These are phyloP conservation scores for Calephelis perditalis DNA, from an alignment of 2,888 invertebrate species.

Conservation along the genomic window DNA sequence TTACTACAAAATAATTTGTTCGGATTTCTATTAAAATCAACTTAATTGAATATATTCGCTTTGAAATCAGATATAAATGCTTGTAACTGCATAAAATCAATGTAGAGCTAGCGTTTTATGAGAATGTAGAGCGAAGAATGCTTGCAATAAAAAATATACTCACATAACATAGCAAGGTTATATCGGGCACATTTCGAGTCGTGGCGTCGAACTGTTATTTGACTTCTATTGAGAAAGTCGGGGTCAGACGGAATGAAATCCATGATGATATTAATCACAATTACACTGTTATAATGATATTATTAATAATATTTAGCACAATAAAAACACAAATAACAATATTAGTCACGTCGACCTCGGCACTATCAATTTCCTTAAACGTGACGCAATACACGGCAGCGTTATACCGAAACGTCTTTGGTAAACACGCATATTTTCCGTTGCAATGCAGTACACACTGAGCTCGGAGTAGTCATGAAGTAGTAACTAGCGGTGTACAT, in stretches of 20 bases:
- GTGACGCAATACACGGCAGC: constrained; percentile 77
- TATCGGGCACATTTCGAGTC: constrained; percentile 65
- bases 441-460: constrained; percentile 79
- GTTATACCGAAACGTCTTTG: constrained; percentile 78
- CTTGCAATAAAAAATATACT: constrained; percentile 62
- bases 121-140: constrained; percentile 22
- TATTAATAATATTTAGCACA: constrained; percentile 45
- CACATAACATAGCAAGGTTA: constrained; percentile 72
- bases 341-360: constrained; percentile 75
- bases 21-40: constrained; percentile 34
- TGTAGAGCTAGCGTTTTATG: constrained; percentile 14
- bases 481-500: constrained; percentile 78
- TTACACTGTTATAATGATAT: constrained; percentile 43
- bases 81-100: constrained; percentile 23
- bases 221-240: constrained; percentile 67
- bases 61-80: constrained; percentile 6
- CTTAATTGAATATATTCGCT: constrained; percentile 13
- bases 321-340: constrained; percentile 61
- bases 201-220: constrained; percentile 70
- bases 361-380: constrained; percentile 77
- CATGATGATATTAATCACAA: constrained; percentile 54
- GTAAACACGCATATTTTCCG: constrained; percentile 79
- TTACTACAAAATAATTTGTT: constrained; percentile 54
- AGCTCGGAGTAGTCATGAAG: constrained; percentile 78
- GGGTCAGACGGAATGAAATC: constrained; percentile 59